Evolutionary conservation across 35 echinoderm and acorn worm species (phyloP).

Genomic region (Eucidaris tribuloides): DNA sequence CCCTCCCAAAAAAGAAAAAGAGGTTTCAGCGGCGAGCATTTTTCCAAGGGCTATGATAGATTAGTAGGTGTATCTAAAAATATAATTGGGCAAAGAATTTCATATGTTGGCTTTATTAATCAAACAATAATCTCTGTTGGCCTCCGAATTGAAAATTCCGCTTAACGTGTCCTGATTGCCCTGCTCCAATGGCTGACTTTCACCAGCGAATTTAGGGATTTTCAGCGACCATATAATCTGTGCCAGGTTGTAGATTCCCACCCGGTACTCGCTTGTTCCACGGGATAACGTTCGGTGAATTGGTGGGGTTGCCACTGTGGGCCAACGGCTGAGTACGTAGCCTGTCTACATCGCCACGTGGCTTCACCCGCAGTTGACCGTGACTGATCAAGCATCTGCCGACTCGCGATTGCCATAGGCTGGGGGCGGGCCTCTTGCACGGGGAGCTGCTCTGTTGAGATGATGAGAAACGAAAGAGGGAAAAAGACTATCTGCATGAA

Average conservation of each 20-base stretch:
- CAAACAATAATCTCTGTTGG: too few species aligned
- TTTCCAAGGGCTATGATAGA: too few species aligned
- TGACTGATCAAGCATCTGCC: neutral
- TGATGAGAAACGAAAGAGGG: too few species aligned
- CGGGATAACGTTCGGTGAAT: neutral
- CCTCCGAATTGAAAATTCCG: too few species aligned
- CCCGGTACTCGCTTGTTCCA: neutral
- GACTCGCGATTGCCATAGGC: neutral
- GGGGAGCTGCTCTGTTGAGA: too few species aligned
- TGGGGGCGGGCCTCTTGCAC: neutral
- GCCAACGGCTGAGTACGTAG: neutral
- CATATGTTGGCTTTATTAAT: too few species aligned
- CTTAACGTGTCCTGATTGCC: neutral
- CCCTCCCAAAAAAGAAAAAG: too few species aligned
- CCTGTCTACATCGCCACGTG: neutral
- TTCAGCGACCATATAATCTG: neutral
- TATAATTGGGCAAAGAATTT: too few species aligned
- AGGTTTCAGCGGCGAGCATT: too few species aligned
- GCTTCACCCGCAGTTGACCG: neutral
- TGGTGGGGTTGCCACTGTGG: neutral
- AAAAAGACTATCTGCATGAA: neutral
- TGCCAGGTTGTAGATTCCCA: neutral
- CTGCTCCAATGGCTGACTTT: neutral
- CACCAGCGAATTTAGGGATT: neutral
- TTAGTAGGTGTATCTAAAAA: too few species aligned